A percentile compares a stretch with the other conserved stretches of the same genome.
phyloP scores from a whole-genome alignment of 2,888 invertebrate genomes.

The Tachystola acroxantha region DNA sequence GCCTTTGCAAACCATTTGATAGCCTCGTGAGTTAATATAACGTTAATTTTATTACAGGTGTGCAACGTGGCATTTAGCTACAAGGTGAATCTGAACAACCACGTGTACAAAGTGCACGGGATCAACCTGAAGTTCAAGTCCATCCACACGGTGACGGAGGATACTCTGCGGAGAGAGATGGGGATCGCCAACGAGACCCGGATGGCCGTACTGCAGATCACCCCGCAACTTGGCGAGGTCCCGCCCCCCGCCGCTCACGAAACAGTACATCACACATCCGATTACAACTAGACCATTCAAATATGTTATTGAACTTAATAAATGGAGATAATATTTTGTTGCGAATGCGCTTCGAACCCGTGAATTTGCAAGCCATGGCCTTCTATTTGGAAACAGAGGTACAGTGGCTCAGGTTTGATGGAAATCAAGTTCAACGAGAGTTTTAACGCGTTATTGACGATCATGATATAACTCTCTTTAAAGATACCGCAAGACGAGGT shows the following conservation, averaged over 20 bases:
- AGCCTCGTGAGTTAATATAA: too few relatives aligned
- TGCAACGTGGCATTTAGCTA: slow-evolving; percentile 73
- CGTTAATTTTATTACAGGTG: slow-evolving; percentile 62
- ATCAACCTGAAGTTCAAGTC: slow-evolving; percentile 72
- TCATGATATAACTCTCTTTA: too few relatives aligned
- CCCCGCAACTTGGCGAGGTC: slow-evolving; percentile 50
- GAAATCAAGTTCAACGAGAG: too few relatives aligned
- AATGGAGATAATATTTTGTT: background rate
- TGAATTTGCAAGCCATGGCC: too few relatives aligned
- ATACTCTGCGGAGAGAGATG: slow-evolving; percentile 56
- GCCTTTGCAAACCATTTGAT: too few relatives aligned
- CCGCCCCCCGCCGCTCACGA: slow-evolving; percentile 57
- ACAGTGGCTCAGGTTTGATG: too few relatives aligned
- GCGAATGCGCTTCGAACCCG: too few relatives aligned
- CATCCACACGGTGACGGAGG: slow-evolving; percentile 68
- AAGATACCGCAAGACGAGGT: too few relatives aligned
- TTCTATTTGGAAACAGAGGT: too few relatives aligned
- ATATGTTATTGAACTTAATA: background rate
- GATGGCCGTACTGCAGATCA: slow-evolving; percentile 53
- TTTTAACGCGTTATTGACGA: too few relatives aligned
- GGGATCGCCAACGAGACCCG: slow-evolving; percentile 51
- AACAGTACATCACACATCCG: slow-evolving; percentile 37
- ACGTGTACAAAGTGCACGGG: slow-evolving; percentile 67
- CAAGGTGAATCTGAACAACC: slow-evolving; percentile 73
- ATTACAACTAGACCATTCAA: slow-evolving; percentile 20